Conservation (phyloP, 2,113 vertebrate species). For the Notechis scutatus region DNA sequence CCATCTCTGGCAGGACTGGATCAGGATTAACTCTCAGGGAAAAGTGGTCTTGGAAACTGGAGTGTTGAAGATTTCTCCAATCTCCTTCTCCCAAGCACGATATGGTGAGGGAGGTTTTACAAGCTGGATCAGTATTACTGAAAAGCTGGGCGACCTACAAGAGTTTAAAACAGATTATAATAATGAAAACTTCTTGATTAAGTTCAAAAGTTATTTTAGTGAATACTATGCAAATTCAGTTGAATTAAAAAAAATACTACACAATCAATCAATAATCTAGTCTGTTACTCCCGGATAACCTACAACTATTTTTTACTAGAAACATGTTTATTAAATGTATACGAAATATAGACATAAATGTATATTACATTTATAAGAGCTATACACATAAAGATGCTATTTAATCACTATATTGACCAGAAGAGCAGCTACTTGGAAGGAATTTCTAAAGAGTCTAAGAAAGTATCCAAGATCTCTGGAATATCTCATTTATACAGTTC, state of each 20-base stretch:
- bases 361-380: background rate
- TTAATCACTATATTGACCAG: background rate
- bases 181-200: background rate
- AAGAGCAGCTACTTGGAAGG: background rate
- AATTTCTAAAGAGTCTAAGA: background rate
- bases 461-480: background rate
- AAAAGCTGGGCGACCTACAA: slow-evolving; percentile 82
- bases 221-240: background rate
- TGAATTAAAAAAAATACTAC: background rate
- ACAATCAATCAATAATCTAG: background rate
- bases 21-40: slow-evolving; percentile 86
- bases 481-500: too few species aligned
- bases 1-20: slow-evolving; percentile 84
- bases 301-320: too few species aligned
- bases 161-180: slow-evolving; percentile 37
- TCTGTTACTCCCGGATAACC: background rate
- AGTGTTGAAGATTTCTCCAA: slow-evolving; percentile 86
- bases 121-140: slow-evolving; percentile 73
- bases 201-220: background rate
- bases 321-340: background rate
- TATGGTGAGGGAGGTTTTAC: slow-evolving; percentile 83
- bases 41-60: slow-evolving; percentile 77
- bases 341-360: background rate
- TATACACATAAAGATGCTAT: background rate
- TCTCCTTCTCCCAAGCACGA: slow-evolving; percentile 87